A percentile compares a stretch with the other conserved stretches of the same genome.
These are phyloP conservation scores for Myrmophylax atrothorax DNA, from an alignment of 2,113 vertebrate genomes.

Conservation along the genomic window DNA sequence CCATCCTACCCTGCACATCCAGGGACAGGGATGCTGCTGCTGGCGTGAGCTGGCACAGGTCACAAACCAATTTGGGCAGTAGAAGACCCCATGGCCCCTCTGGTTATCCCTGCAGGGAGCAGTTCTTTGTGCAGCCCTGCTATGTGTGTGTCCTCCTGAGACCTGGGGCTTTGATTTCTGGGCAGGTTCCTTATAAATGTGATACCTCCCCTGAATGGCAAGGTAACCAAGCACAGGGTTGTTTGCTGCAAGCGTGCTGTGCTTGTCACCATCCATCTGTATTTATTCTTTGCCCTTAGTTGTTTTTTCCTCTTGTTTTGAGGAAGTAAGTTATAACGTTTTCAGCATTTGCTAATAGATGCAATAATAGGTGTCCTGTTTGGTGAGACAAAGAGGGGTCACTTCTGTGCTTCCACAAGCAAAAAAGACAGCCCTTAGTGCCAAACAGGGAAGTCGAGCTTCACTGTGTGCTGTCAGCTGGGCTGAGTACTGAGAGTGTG, in stretches of 20 bases:
- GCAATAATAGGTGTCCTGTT: background rate
- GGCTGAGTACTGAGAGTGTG: background rate
- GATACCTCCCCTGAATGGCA: background rate
- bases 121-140: background rate
- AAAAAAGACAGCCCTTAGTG: background rate
- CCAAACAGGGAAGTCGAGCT: background rate
- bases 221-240: background rate
- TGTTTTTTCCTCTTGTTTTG: background rate
- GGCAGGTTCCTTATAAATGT: background rate
- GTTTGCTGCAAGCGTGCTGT: background rate
- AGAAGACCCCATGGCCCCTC: background rate
- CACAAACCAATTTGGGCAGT: background rate
- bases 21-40: background rate
- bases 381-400: background rate
- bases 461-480: accelerated
- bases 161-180: background rate
- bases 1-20: background rate
- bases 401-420: background rate
- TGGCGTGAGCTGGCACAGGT: background rate
- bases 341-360: background rate
- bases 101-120: background rate
- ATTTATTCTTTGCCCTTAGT: background rate
- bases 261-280: background rate
- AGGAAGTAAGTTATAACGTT: background rate
- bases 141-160: background rate